Evolutionary conservation across 2,797 vertebrate genomes (phyloP).

Genomic region (Catostomus latipinnis): DNA sequence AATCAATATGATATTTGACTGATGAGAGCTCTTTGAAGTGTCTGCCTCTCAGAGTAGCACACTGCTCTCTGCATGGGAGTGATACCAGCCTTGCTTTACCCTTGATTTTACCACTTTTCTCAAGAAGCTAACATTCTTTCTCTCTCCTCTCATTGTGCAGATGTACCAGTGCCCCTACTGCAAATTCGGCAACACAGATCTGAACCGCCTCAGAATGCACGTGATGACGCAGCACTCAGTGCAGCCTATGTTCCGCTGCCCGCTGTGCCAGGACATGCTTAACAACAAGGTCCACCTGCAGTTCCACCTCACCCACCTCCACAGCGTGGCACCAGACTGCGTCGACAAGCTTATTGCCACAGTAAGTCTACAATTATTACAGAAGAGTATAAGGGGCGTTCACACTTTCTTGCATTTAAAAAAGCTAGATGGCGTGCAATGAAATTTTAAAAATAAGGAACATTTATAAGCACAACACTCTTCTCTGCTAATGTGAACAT

Average conservation of each 20-base stretch:
- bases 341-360: slow-evolving; percentile 97
- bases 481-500: too few relatives aligned
- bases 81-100: slow-evolving; percentile 54
- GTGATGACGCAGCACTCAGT: slow-evolving; percentile 99
- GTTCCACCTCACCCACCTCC: slow-evolving; percentile 98
- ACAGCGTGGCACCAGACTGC: slow-evolving; percentile 97
- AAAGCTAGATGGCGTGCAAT: too few relatives aligned
- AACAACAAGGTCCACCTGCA: slow-evolving; percentile 99
- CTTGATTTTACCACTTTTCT: slow-evolving; percentile 56
- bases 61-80: slow-evolving; percentile 71
- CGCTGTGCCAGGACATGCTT: slow-evolving; percentile 98
- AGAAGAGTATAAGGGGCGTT: neutral
- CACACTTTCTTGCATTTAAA: too few relatives aligned
- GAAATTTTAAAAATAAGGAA: too few relatives aligned
- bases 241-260: slow-evolving; percentile 97
- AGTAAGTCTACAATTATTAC: slow-evolving; percentile 77
- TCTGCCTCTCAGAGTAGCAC: slow-evolving; percentile 70
- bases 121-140: slow-evolving; percentile 46
- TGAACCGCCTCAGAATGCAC: slow-evolving; percentile 97
- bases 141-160: slow-evolving; percentile 69
- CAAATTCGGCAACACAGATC: slow-evolving; percentile 95
- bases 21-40: slow-evolving; percentile 82
- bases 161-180: slow-evolving; percentile 99
- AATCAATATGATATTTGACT: slow-evolving; percentile 83
- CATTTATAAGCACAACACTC: too few relatives aligned